phyloP scores from a whole-genome alignment of 2,888 invertebrate genomes.

The Drosophila tripunctata region DNA sequence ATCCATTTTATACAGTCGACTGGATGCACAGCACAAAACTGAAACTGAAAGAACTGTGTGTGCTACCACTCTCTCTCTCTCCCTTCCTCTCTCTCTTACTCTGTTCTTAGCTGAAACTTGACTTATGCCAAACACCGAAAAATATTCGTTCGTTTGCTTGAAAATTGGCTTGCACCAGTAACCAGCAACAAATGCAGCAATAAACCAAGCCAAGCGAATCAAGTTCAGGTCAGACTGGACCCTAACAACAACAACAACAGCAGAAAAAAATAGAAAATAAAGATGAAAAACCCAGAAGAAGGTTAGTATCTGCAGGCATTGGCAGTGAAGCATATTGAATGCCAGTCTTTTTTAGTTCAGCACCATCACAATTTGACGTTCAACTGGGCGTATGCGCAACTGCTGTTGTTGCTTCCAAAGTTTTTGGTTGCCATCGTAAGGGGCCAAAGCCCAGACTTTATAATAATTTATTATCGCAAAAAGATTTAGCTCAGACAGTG shows the following conservation, averaged over 20 bases:
- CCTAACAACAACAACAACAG: neutral
- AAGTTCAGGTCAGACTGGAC: constrained; percentile 32
- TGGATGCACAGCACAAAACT: constrained; percentile 46
- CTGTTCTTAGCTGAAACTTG: constrained; percentile 55
- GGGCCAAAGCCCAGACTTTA: constrained; percentile 69
- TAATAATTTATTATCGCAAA: constrained; percentile 79
- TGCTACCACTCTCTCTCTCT: too few relatives aligned
- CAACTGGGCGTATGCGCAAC: constrained; percentile 75
- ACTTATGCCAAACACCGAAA: constrained; percentile 75
- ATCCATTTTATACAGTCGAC: constrained; percentile 80
- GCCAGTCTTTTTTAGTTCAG: constrained; percentile 35
- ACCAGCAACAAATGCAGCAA: constrained; percentile 60
- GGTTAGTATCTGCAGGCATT: constrained; percentile 56
- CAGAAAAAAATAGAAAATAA: neutral
- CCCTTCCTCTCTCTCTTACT: too few relatives aligned
- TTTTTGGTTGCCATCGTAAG: constrained; percentile 61
- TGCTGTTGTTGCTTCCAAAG: constrained; percentile 26
- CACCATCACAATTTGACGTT: constrained; percentile 46
- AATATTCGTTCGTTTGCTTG: constrained; percentile 66
- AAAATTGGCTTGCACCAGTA: constrained; percentile 54
- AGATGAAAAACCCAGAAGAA: too few relatives aligned
- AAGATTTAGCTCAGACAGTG: constrained; percentile 57
- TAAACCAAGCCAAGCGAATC: constrained; percentile 59
- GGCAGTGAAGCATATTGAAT: constrained; percentile 70
- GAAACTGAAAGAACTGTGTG: constrained; percentile 18